Evolutionary conservation across 2,113 vertebrate species (phyloP), one percentile per base, ranked within the genome.

Genomic region (Embiotoca jacksoni): DNA sequence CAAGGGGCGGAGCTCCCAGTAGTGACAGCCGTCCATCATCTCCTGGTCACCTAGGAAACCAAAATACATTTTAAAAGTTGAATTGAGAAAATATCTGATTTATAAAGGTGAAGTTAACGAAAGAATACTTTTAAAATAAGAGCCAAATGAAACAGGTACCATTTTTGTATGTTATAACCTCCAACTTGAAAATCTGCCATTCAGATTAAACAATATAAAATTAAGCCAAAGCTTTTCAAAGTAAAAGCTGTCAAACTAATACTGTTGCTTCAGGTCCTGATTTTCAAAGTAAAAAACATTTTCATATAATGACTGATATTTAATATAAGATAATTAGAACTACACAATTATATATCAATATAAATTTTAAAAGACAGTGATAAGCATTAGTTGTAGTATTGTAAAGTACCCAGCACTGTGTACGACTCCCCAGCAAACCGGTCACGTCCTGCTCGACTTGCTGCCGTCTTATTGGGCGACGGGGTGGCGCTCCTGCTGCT

Each of bases 381-480:
- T 3, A 6, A 5, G 23, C 7, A 70, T 9, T 9, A 41, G 7
- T 44, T n/a, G 10, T 30, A 15, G 23, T 66, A 35, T 5, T n/a
- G 50, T 32, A 60, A 10, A 6, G 31, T 96, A 99, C 98, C 97
- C 53, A 99, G 91, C 5, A 98, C 97, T 5, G 98, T 98, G 84
- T 99, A 99, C 0, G 98, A 98, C 86, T 99, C 97, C 53, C 97
- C 98, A 33, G 95, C 95, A 66, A 99, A 99, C 31, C 93, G 96
- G 73, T 98, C 97, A 65, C 97, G 94, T 89, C 94, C 88, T 4
- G 93, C 90, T 72, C 96, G 95, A 0, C 73, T 65, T 10, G 83
- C 88, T 44, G 95, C 7, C 2, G 93, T 95, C 88, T 96, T 94
- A 89, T 95, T 98, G 1, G 97, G 97, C 30, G 98, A 99, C 0